Conservation (phyloP, 2,113 vertebrate species). For the Poeciliopsis occidentalis region DNA sequence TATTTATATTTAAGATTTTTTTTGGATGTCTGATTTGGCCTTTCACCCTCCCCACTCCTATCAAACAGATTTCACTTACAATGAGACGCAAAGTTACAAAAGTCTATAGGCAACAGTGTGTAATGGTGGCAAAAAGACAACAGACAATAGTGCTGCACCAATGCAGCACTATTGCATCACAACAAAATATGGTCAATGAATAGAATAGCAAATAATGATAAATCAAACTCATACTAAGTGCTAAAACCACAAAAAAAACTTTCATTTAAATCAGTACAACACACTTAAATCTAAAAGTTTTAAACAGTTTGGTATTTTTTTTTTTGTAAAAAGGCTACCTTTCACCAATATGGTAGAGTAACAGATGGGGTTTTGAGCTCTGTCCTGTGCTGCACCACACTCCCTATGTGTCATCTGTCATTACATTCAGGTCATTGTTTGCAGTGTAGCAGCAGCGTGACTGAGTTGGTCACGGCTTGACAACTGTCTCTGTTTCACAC, state of each 20-base stretch:
- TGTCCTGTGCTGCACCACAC: slow-evolving; percentile 52
- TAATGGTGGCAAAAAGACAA: background rate
- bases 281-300: background rate
- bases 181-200: background rate
- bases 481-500: slow-evolving; percentile 66
- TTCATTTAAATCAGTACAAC: slow-evolving; percentile 4
- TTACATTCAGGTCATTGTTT: slow-evolving; percentile 78
- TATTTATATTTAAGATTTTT: too few relatives aligned
- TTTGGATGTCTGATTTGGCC: too few relatives aligned
- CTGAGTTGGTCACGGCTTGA: slow-evolving; percentile 73
- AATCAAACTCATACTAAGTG: background rate
- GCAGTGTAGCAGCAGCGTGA: slow-evolving; percentile 70
- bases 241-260: background rate
- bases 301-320: background rate
- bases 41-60: too few relatives aligned
- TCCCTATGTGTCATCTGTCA: slow-evolving; percentile 74
- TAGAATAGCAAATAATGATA: background rate
- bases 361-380: slow-evolving; percentile 71
- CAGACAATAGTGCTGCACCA: too few relatives aligned
- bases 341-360: slow-evolving; percentile 43
- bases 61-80: too few relatives aligned
- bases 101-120: background rate
- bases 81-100: background rate
- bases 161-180: too few relatives aligned
- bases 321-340: slow-evolving; percentile 4